Percentiles rank a stretch among this genome's conserved stretches.
phyloP scores from a whole-genome alignment of 2,888 invertebrate species.

The Oscheius sp. region DNA sequence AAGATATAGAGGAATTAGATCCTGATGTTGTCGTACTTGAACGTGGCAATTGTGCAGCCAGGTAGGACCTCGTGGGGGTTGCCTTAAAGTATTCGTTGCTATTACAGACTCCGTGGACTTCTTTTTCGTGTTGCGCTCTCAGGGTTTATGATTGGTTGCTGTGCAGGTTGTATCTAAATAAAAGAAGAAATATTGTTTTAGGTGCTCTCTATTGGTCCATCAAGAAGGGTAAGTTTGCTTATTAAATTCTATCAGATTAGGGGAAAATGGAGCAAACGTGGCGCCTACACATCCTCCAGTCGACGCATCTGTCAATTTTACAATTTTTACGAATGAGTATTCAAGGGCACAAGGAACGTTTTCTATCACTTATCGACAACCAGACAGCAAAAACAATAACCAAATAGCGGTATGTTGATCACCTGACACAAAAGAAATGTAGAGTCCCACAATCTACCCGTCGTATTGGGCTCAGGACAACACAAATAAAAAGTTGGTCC shows the following conservation, averaged over 20 bases:
- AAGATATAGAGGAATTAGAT: neutral
- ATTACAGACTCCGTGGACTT: slow-evolving; percentile 35
- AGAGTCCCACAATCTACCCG: slow-evolving; percentile 36
- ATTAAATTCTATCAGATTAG: slow-evolving; percentile 13
- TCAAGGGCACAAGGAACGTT: slow-evolving; percentile 40
- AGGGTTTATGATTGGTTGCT: slow-evolving; percentile 34
- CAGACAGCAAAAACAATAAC: slow-evolving; percentile 29
- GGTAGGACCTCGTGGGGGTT: neutral
- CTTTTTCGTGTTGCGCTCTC: slow-evolving; percentile 36
- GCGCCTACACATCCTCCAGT: neutral
- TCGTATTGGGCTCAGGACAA: slow-evolving; percentile 49
- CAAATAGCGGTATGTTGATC: neutral
- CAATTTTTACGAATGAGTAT: slow-evolving; percentile 44
- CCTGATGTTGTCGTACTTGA: slow-evolving; percentile 14
- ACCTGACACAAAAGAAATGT: neutral
- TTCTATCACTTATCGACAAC: slow-evolving; percentile 32
- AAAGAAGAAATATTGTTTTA: too few species aligned
- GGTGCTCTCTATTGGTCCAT: slow-evolving; percentile 47
- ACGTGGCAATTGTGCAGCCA: slow-evolving; percentile 9
- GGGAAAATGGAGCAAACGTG: slow-evolving; percentile 34
- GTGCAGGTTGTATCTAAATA: too few species aligned
- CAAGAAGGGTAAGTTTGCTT: slow-evolving; percentile 32
- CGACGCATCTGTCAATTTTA: slow-evolving; percentile 44
- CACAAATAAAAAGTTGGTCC: slow-evolving; percentile 36
- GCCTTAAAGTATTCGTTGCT: neutral